phyloP scores from a whole-genome alignment of 2,113 vertebrate genomes.

The Chionomys nivalis region DNA sequence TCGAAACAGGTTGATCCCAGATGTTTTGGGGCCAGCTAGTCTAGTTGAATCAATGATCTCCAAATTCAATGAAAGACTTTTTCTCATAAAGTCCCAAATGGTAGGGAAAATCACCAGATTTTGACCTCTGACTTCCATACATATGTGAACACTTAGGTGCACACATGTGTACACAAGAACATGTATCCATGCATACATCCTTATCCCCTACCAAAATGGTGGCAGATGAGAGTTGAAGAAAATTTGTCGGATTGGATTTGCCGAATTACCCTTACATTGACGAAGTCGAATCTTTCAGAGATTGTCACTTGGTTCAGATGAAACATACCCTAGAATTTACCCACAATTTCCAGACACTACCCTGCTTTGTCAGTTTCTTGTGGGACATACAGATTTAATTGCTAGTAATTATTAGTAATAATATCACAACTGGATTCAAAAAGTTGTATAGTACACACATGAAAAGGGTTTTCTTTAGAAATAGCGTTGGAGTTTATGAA shows the following conservation, averaged over 20 bases:
- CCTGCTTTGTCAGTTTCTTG: slow-evolving; percentile 31
- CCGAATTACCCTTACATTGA: background rate
- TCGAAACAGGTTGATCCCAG: background rate
- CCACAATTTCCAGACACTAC: background rate
- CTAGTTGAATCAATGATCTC: background rate
- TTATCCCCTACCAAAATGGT: background rate
- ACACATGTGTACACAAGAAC: background rate
- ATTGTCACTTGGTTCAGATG: slow-evolving; percentile 29
- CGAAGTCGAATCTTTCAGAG: slow-evolving; percentile 30
- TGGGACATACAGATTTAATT: slow-evolving; percentile 44
- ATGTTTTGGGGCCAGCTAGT: background rate
- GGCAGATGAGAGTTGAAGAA: slow-evolving; percentile 54
- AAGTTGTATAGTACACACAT: slow-evolving; percentile 13
- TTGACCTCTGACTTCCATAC: background rate
- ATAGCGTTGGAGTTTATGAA: background rate
- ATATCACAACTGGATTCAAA: slow-evolving; percentile 51
- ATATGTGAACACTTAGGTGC: background rate
- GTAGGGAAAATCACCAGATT: background rate
- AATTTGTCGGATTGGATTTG: slow-evolving; percentile 52
- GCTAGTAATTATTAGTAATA: slow-evolving; percentile 46
- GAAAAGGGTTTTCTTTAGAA: background rate
- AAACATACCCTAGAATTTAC: slow-evolving; percentile 43
- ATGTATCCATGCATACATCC: background rate
- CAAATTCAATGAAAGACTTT: background rate
- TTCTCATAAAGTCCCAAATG: background rate